A percentile compares a stretch with the other conserved stretches of the same genome.
phyloP scores from a whole-genome alignment of 2,888 invertebrate species.

The Abrostola triplasia region DNA sequence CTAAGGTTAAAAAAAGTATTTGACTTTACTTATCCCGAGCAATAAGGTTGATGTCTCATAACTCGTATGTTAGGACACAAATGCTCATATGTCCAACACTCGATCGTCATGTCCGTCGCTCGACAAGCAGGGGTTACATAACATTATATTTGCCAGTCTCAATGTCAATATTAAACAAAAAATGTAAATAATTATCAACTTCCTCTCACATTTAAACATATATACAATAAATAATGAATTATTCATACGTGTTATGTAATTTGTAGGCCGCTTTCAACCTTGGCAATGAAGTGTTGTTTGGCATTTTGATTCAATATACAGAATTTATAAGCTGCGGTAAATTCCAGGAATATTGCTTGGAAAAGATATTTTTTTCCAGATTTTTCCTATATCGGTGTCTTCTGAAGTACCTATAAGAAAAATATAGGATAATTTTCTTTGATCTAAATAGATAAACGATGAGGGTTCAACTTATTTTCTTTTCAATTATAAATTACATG shows the following conservation, averaged over 20 bases:
- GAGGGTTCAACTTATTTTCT: too few species aligned
- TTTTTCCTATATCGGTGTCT: too few species aligned
- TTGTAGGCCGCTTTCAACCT: background rate
- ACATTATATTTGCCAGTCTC: background rate
- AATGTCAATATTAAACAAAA: conserved; percentile 1
- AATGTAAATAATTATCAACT: conserved; percentile 2
- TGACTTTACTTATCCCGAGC: too few species aligned
- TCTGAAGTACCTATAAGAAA: too few species aligned
- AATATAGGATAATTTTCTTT: too few species aligned
- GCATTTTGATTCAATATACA: background rate
- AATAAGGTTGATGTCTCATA: too few species aligned
- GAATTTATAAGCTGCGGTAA: background rate
- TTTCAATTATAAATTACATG: too few species aligned
- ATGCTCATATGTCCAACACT: too few species aligned
- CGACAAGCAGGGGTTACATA: background rate
- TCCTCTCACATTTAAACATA: background rate
- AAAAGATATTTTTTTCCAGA: too few species aligned
- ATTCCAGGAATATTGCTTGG: background rate
- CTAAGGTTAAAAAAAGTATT: too few species aligned
- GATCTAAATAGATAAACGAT: too few species aligned
- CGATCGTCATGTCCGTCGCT: background rate
- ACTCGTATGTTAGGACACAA: too few species aligned
- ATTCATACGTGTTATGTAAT: conserved; percentile 3
- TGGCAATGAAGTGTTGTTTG: background rate
- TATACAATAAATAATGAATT: conserved; percentile 15